A percentile compares a stretch with the other conserved stretches of the same genome.
Conservation (phyloP, 2,888 invertebrate genomes). For the Arrhopalites spinosus region DNA sequence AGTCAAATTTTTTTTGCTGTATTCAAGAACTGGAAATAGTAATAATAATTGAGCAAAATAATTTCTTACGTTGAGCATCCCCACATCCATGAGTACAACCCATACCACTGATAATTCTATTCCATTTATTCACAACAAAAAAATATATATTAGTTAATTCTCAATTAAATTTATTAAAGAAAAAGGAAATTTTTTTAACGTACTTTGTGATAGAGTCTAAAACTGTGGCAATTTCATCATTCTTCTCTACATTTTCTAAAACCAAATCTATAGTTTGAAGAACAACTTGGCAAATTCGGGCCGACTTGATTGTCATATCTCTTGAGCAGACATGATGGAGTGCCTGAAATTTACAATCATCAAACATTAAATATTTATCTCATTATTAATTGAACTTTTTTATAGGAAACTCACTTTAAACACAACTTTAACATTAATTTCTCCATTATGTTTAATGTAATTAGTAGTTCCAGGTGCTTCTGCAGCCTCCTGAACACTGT, state of each 20-base stretch:
- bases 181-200: background rate
- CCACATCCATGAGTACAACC: slow-evolving; percentile 97
- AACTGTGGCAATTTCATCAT: slow-evolving; percentile 52
- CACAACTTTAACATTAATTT: slow-evolving; percentile 88
- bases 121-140: too few relatives aligned
- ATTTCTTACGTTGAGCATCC: slow-evolving; percentile 71
- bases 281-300: slow-evolving; percentile 90
- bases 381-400: too few relatives aligned
- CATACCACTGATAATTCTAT: slow-evolving; percentile 80
- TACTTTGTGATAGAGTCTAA: slow-evolving; percentile 55
- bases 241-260: slow-evolving; percentile 67
- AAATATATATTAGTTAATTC: too few relatives aligned
- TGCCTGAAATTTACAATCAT: slow-evolving; percentile 65
- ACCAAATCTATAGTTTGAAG: slow-evolving; percentile 89
- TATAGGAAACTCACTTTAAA: slow-evolving; percentile 67
- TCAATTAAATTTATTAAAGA: too few relatives aligned
- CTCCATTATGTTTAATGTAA: slow-evolving; percentile 94
- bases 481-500: slow-evolving; percentile 80
- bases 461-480: slow-evolving; percentile 86
- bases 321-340: slow-evolving; percentile 84
- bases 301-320: slow-evolving; percentile 80
- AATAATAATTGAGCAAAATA: too few relatives aligned
- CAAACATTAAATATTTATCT: background rate
- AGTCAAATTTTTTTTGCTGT: too few relatives aligned
- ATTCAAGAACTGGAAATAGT: too few relatives aligned